Percentiles rank a stretch among this genome's conserved stretches.
phyloP scores from a whole-genome alignment of 2,888 invertebrate species.

The Drosophila neotestacea region DNA sequence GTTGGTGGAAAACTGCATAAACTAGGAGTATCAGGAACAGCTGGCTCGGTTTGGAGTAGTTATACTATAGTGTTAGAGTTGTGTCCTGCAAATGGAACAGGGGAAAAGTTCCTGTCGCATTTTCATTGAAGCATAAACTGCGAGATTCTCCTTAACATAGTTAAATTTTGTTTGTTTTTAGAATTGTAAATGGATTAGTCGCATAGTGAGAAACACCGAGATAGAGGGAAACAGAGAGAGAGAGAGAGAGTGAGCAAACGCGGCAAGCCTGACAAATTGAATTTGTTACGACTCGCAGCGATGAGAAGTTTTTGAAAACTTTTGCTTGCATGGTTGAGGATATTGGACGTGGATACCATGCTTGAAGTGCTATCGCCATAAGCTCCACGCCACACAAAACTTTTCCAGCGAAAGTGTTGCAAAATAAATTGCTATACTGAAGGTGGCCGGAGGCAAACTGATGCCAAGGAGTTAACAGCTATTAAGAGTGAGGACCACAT shows the following conservation, averaged over 20 bases:
- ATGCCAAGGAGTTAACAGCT: constrained; percentile 50
- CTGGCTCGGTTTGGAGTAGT: constrained; percentile 6
- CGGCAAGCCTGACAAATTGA: constrained; percentile 77
- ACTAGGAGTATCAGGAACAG: constrained; percentile 30
- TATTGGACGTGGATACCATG: constrained; percentile 64
- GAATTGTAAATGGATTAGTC: constrained; percentile 79
- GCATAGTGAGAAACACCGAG: constrained; percentile 23
- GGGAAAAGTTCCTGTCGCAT: constrained; percentile 58
- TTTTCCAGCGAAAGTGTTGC: constrained; percentile 66
- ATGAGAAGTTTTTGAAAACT: constrained; percentile 73
- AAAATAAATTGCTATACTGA: constrained; percentile 70
- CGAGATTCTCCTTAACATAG: constrained; percentile 32
- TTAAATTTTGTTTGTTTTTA: constrained; percentile 72
- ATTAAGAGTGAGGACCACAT: constrained; percentile 18
- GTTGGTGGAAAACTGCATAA: constrained; percentile 30
- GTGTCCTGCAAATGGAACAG: constrained; percentile 13
- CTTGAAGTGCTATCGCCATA: constrained; percentile 60
- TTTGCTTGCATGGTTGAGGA: constrained; percentile 74
- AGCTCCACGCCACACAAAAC: constrained; percentile 47
- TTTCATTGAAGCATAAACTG: constrained; percentile 62
- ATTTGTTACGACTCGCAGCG: constrained; percentile 73
- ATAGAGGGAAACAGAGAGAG: background rate
- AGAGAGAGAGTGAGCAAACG: constrained; percentile 18
- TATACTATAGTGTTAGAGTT: background rate
- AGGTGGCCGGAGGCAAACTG: constrained; percentile 49